Conservation (phyloP, 2,797 vertebrate genomes). For the Garrulus glandarius region DNA sequence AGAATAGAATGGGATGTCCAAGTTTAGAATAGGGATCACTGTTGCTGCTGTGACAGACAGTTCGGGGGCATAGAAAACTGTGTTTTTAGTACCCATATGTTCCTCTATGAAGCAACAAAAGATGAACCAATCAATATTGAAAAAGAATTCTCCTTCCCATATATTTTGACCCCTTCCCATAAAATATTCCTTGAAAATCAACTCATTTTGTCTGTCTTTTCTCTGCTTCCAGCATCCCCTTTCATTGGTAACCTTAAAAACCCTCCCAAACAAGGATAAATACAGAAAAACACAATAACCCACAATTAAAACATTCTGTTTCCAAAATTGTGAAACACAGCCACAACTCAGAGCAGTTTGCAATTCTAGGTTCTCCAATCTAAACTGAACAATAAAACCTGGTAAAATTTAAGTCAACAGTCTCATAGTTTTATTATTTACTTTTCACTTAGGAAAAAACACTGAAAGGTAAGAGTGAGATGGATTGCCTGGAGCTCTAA, state of each 20-base stretch:
- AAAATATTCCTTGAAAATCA: background rate
- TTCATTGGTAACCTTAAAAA: background rate
- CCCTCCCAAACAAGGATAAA: background rate
- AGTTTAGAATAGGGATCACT: background rate
- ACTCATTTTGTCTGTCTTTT: background rate
- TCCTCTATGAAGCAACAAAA: background rate
- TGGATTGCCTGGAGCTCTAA: slow-evolving; percentile 28
- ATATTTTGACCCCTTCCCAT: background rate
- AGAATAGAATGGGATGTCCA: background rate
- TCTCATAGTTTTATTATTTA: background rate
- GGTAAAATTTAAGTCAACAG: background rate
- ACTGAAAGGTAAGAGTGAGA: slow-evolving; percentile 13
- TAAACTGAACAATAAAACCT: background rate
- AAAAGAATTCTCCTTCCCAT: background rate
- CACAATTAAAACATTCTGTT: background rate
- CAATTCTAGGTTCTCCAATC: background rate
- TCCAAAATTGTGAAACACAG: background rate
- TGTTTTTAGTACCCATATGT: background rate
- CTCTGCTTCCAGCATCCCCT: background rate
- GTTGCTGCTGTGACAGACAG: background rate
- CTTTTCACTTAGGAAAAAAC: background rate
- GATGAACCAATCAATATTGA: background rate
- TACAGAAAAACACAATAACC: background rate
- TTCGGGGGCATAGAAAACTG: background rate
- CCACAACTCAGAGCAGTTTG: background rate